Base-by-base conservation (phyloP, 2,888 invertebrate species). In the Cosmia trapezina region DNA sequence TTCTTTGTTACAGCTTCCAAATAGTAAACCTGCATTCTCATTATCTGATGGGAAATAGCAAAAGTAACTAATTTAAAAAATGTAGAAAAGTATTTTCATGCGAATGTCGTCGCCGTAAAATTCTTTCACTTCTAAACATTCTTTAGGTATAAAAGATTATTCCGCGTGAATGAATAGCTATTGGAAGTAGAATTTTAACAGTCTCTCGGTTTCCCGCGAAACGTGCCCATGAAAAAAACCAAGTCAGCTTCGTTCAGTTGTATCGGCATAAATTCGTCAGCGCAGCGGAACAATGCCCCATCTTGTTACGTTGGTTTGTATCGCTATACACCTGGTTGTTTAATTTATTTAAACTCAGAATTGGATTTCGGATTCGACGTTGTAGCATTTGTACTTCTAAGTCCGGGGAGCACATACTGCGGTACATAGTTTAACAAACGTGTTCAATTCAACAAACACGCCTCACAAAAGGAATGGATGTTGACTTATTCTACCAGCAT, bases 11-110 rank as follows among this genome's bases (percentile, higher is more conserved):
- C 83, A 83, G 80, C 83, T 81, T 70, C 78, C 83, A 85, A 88
- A 89, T 87, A 86, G 80, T 83, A 86, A 87, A 84, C 84, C 79
- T 88, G 86, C 87, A 87, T 86, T 87, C 87, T 83, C 78, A 76
- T 81, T 80, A 85, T 84, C 81, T 83, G 73, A 87, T 84, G 76
- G 80, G 76, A 89, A 89, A 88, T 87, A 80, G 83, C 65, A 73
- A 60, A 73, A 76, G 56, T 65, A 69, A 84, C 82, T 86, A 80
- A 83, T 88, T 85, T 87, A 81, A 78, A 83, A 78, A 82, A 76
- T 70, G 62, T 67, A 66, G 80, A 81, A 81, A 70, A 78, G 63
- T 78, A 87, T 87, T 88, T 86, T 84, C 77, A 85, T 87, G 83
- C 80, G 86, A 83, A 88, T 85, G 78, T 84, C 75, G 75, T 83